Base-by-base conservation (phyloP, 2,113 vertebrate species). In the Colossoma macropomum region DNA sequence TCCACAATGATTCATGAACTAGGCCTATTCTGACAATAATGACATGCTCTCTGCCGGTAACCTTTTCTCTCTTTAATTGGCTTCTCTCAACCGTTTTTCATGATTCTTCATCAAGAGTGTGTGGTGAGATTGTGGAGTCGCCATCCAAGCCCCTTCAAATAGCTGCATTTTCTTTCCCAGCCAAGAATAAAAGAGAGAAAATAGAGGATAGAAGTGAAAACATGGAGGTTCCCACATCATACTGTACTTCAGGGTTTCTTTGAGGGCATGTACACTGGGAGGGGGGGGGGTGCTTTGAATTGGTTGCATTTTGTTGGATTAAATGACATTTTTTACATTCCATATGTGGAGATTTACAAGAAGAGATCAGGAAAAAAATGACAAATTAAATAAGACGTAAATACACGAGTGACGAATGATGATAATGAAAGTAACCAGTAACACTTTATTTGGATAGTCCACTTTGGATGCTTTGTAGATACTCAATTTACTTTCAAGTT, bases 1-100 rank as follows among this genome's bases (percentile, higher is more conserved):
- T 87, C 89, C 88, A 82, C 88, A 88, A 86, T 86, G 89, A 88
- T 86, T 89, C 84, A 77, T 56, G 75, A 84, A 76, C 65, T 77
- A 78, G 77, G 66, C 76, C 79, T 77, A 45, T 85, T 79, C 84
- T 68, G 70, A 84, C 79, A 87, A 86, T 87, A 88, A 89, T 88
- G 84, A 90, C 85, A 90, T 81, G 77, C 72, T 87, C 82, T 72
- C 48, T 54, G 34, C 59, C 69, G 62, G 85, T 89, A 88, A 88
- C 82, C 83, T 86, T 85, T 85, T 81, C 77, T 62, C 41, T 84
- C 75, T 84, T 56, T 86, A 88, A 85, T 83, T 87, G 75, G 50
- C 52, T 71, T 76, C n/a, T 76, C 75, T 60, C 41, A 80, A 38
- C 30, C 48, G 13, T 69, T 80, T 81, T 82, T 81, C 25, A 78